Evolutionary conservation across 2,113 vertebrate genomes (phyloP).

Genomic region (sheep (Ovis aries)): DNA sequence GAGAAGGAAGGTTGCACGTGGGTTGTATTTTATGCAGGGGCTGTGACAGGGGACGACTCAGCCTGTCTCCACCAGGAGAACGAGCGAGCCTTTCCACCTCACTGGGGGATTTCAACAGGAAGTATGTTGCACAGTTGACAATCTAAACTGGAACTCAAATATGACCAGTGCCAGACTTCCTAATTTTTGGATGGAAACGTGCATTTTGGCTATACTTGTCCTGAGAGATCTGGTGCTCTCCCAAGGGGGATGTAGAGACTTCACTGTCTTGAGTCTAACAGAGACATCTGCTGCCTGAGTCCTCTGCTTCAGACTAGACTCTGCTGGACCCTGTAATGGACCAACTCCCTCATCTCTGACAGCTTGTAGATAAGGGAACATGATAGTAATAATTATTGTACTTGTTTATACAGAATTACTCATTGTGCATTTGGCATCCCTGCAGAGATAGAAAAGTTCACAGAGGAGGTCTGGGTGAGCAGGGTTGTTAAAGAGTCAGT

Average conservation of each 20-base stretch:
- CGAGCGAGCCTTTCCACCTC: not conserved
- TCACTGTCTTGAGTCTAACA: conserved; percentile 44
- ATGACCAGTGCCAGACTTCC: not conserved
- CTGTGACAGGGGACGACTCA: not conserved
- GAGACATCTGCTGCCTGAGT: conserved; percentile 76
- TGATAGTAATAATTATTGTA: not conserved
- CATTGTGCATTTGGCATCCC: not conserved
- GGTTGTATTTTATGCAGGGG: not conserved
- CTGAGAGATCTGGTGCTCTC: not conserved
- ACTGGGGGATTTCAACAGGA: not conserved
- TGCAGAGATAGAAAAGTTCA: not conserved
- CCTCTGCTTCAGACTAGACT: not conserved
- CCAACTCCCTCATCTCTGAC: not conserved
- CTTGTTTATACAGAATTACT: not conserved
- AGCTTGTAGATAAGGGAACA: not conserved
- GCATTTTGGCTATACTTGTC: not conserved
- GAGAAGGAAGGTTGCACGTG: not conserved
- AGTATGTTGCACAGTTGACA: not conserved
- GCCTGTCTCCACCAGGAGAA: not conserved
- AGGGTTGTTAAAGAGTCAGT: not conserved
- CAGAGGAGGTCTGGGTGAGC: not conserved
- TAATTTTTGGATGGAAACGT: conserved; percentile 7
- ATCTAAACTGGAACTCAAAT: not conserved
- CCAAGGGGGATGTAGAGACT: not conserved
- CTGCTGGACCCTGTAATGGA: rapidly evolving